Evolutionary conservation across 2,113 vertebrate genomes (phyloP).

Genomic region (Pseudonaja textilis): DNA sequence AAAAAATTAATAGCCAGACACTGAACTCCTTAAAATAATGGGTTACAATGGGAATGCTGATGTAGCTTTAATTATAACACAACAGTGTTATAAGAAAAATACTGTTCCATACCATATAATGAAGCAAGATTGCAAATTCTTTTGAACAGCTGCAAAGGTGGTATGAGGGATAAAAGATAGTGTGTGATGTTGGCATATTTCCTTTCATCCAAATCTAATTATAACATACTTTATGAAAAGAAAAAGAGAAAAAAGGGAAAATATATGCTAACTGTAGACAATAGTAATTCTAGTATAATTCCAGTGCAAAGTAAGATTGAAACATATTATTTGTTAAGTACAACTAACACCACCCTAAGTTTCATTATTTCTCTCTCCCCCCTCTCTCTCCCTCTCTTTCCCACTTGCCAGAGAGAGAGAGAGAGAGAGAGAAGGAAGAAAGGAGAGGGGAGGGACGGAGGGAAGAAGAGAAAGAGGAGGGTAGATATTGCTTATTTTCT

Average conservation of each 20-base stretch:
- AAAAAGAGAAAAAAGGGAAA: not conserved
- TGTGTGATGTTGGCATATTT: not conserved
- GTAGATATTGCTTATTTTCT: not conserved
- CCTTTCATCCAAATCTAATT: constrained; percentile 20
- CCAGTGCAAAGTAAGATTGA: not conserved
- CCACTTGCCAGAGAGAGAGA: too few species aligned
- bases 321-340: constrained; percentile 11
- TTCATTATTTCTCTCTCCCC: not conserved
- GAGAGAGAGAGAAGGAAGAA: not conserved
- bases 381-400: too few species aligned
- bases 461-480: not conserved
- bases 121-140: constrained; percentile 12
- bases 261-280: constrained; percentile 2
- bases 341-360: not conserved
- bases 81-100: constrained; percentile 10
- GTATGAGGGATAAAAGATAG: not conserved
- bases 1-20: constrained; percentile 30
- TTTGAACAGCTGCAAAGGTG: constrained; percentile 7
- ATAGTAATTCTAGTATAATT: not conserved
- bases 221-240: constrained; percentile 9
- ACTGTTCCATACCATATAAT: not conserved
- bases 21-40: constrained; percentile 17
- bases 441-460: not conserved
- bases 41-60: constrained; percentile 11
- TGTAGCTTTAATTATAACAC: constrained; percentile 12